Evolutionary conservation across 2,888 invertebrate genomes (phyloP), one percentile per base, ranked within the genome.

Genomic region (Pristionchus japonicus): DNA sequence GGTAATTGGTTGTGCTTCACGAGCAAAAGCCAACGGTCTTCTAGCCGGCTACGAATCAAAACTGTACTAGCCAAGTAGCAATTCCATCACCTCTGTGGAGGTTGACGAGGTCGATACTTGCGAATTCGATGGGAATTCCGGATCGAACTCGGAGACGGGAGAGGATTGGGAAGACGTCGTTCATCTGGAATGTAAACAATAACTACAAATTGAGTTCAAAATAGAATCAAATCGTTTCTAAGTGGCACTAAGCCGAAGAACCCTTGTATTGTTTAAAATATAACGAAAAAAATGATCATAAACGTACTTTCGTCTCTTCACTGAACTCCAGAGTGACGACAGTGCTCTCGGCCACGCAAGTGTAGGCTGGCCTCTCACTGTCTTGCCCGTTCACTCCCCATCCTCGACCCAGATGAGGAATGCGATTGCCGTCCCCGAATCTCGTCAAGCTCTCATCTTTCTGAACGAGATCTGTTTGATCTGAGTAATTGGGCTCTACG

Each of bases 61-160:
- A 77, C 67, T 27, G 47, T n/a, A n/a, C n/a, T n/a, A n/a, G n/a
- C n/a, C n/a, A n/a, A n/a, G n/a, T n/a, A n/a, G n/a, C n/a, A n/a
- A n/a, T n/a, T n/a, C n/a, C n/a, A n/a, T n/a, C n/a, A 86, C 86
- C 86, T 3, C 13, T 37, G 49, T 86, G 86, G n/a, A 86, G 34
- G 13, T 49, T 47, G 47, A 86, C 47, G 4, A 86, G 67, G 43
- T 86, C 86, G 31, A 91, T 87, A 27, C 77, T 74, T 11, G 90
- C 90, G 43, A 91, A 92, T 70, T 92, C 92, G 49, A 91, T 90
- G 6, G 90, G 88, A 31, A 91, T 84, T 7, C 89, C 89, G 4
- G 89, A 89, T 52, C 92, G 88, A 20, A 83, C 37, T 9, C 91
- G 90, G 1, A 92, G 84, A 17, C 92, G 88, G 11, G 91, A 91